Conservation (phyloP, 2,113 vertebrate genomes). For the Clarias macrocephalus region DNA sequence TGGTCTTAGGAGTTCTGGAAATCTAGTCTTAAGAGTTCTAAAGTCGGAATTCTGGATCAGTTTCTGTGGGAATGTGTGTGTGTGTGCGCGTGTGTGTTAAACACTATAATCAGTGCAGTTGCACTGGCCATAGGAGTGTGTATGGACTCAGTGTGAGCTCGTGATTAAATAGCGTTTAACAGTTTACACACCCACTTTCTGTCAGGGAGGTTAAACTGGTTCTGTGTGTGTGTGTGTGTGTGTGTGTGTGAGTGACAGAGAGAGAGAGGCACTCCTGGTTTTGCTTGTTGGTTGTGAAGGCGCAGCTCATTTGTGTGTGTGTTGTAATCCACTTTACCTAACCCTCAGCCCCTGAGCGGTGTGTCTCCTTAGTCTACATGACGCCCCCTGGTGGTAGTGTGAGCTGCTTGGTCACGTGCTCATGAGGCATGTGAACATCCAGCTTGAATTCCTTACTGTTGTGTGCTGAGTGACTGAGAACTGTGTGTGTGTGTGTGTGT, state of each 20-base stretch:
- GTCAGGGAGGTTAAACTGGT: constrained; percentile 37
- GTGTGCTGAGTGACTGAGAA: neutral
- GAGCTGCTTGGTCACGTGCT: neutral
- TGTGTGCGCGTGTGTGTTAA: neutral
- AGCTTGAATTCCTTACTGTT: neutral
- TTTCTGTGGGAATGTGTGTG: neutral
- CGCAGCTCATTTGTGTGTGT: constrained; percentile 25
- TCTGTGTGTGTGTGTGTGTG: neutral
- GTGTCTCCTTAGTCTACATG: neutral
- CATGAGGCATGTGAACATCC: neutral
- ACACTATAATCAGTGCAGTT: neutral
- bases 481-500: neutral
- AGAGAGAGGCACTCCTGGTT: neutral
- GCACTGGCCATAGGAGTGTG: neutral
- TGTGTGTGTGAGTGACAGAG: neutral
- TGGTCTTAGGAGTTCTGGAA: neutral
- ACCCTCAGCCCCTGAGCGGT: neutral
- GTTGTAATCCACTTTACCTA: neutral
- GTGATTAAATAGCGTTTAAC: neutral
- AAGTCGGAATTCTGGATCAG: neutral
- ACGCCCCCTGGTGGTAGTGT: neutral
- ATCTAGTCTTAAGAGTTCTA: too few species aligned
- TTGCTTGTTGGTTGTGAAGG: constrained; percentile 4
- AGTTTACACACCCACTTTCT: neutral
- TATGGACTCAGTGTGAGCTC: neutral